Base-by-base conservation (phyloP, 1,140 invertebrate genomes). In the Aphelinus atriplicis region DNA sequence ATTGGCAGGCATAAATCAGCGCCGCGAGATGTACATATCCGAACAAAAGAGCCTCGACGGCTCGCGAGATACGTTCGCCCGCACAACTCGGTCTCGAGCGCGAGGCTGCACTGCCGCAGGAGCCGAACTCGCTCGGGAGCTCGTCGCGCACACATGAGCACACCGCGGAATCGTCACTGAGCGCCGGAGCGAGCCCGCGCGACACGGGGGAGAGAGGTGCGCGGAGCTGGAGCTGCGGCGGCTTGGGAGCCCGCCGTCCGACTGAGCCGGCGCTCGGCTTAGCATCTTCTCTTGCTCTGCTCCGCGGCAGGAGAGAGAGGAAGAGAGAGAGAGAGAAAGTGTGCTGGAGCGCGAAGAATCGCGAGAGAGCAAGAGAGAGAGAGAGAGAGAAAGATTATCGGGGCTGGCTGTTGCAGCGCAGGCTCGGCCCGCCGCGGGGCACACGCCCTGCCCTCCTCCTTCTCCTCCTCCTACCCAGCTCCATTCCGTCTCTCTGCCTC, bases 321-420 rank as follows among this genome's bases (percentile, higher is more conserved):
- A 42, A 26, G 48, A 9, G 63, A 10, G 48, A 65, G 1, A 51
- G 26, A 26, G 26, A 53, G 51, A 53, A 9, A 53, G 51, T 6
- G 51, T 6, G 51, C 4, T 4, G 9, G 51, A 53, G 51, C 26
- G 26, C 26, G 26, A 26, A 26, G 26, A 26, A 26, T 26, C 26
- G 26, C 47, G 63, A 51, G 26, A 63, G 43, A 45, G 58, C 70
- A 47, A 60, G 51, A 51, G 74, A 60, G 62, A 70, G 74, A 60
- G 62, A 70, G 51, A 62, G 51, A 71, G 67, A 65, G 61, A 65
- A 26, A 26, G 26, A 26, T 26, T 26, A 26, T 10, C 51, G 51
- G 4, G 9, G 26, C 26, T 26, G 26, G 26, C 26, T 26, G 26
- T 26, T 26, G 26, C 26, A 53, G 4, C 9, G 51, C 3, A 10